Evolutionary conservation across 1,140 invertebrate species (phyloP).

Genomic region (Rhizoglyphus robini): DNA sequence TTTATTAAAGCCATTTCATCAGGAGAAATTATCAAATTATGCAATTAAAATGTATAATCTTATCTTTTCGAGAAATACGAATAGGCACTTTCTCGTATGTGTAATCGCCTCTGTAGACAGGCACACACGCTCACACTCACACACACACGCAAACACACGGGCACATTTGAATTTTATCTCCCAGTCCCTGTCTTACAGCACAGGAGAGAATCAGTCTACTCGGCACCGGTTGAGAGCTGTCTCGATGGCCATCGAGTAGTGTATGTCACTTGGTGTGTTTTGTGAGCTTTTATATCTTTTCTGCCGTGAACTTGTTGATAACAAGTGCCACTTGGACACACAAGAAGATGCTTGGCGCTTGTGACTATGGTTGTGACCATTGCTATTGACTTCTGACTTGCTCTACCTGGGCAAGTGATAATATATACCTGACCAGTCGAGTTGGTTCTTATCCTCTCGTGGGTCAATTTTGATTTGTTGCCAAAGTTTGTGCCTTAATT

Average conservation of each 20-base stretch:
- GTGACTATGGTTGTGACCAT: too few relatives aligned
- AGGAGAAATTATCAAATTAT: slow-evolving; percentile 12
- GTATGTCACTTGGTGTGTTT: background rate
- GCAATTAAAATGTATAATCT: slow-evolving; percentile 1
- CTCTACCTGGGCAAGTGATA: too few relatives aligned
- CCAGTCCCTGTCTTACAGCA: background rate
- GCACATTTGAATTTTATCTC: background rate
- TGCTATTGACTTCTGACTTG: too few relatives aligned
- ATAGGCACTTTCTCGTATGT: slow-evolving; percentile 3
- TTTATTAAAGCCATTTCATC: background rate
- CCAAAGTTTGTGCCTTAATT: background rate
- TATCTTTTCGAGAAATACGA: background rate
- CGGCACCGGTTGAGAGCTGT: background rate
- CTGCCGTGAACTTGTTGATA: background rate
- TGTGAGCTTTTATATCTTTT: background rate
- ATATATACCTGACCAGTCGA: background rate
- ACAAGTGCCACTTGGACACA: background rate
- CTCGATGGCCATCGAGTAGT: too few relatives aligned
- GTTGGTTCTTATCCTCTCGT: too few relatives aligned
- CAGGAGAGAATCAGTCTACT: background rate
- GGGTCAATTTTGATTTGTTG: background rate
- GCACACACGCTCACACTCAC: background rate
- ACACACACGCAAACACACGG: background rate
- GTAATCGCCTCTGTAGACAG: background rate
- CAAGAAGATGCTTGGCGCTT: background rate